Conservation (phyloP, 2,888 invertebrate genomes). For the Nudaria mundana region DNA sequence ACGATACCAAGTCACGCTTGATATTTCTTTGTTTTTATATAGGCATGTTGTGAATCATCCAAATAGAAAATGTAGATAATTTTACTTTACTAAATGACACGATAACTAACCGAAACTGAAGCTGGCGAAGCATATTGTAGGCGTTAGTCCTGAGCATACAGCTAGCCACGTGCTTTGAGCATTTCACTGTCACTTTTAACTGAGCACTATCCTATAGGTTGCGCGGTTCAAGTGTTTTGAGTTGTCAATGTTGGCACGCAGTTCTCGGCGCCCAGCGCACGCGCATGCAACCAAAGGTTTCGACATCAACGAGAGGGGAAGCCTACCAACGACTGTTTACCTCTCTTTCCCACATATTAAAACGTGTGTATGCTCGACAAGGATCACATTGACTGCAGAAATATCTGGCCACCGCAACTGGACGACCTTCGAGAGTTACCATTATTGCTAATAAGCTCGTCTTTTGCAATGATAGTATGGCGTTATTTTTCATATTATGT, state of each 20-base stretch:
- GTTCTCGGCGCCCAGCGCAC: constrained; percentile 41
- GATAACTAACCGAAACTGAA: constrained; percentile 29
- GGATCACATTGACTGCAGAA: constrained; percentile 46
- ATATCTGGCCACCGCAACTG: constrained; percentile 45
- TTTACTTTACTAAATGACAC: not conserved
- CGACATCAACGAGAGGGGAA: constrained; percentile 63
- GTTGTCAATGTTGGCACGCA: constrained; percentile 36
- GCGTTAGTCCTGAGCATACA: constrained; percentile 9
- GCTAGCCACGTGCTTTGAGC: constrained; percentile 26
- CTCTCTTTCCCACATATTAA: constrained; percentile 52
- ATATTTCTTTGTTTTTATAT: constrained; percentile 25
- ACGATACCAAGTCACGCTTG: constrained; percentile 9
- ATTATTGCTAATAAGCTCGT: constrained; percentile 71
- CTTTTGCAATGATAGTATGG: constrained; percentile 65
- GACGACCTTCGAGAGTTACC: constrained; percentile 70
- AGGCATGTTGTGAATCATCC: constrained; percentile 1
- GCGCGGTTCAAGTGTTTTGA: constrained; percentile 53
- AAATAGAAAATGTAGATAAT: not conserved
- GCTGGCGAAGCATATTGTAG: constrained; percentile 11
- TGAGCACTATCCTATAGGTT: constrained; percentile 44
- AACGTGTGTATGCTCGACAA: constrained; percentile 29
- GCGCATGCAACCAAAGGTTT: constrained; percentile 68
- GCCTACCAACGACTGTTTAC: constrained; percentile 34
- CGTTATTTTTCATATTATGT: constrained; percentile 56
- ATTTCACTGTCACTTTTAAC: constrained; percentile 67